phyloP scores from a whole-genome alignment of 2,113 vertebrate genomes.

The Todiramphus saurophagus region DNA sequence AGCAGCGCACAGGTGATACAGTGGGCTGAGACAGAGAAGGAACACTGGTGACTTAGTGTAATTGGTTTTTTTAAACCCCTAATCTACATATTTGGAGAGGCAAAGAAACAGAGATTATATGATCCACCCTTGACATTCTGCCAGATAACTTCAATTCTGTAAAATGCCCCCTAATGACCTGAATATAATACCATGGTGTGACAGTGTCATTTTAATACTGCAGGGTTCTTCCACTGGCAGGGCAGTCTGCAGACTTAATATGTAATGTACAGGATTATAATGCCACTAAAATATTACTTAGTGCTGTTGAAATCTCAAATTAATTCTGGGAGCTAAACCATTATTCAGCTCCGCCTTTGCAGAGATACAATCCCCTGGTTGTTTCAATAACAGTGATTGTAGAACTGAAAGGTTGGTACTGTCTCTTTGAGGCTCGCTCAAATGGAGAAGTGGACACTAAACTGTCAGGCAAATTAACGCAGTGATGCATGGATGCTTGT shows the following conservation, averaged over 20 bases:
- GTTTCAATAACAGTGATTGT: conserved; percentile 18
- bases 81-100: conserved; percentile 52
- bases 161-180: conserved; percentile 61
- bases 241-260: conserved; percentile 9
- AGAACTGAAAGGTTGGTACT: conserved; percentile 6
- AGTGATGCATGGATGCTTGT: background rate
- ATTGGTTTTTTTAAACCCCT: conserved; percentile 10
- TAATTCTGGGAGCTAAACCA: conserved; percentile 48
- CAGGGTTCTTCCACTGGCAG: conserved; percentile 2
- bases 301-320: conserved; percentile 49
- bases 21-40: background rate
- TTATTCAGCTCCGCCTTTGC: conserved; percentile 33
- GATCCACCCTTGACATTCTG: conserved; percentile 43
- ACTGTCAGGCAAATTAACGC: conserved; percentile 18
- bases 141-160: conserved; percentile 42
- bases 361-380: background rate
- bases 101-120: conserved; percentile 40
- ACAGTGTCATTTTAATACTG: conserved; percentile 49
- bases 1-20: background rate
- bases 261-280: conserved; percentile 20
- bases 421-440: conserved; percentile 2
- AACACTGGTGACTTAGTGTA: background rate
- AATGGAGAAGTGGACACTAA: background rate
- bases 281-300: conserved; percentile 54
- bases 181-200: conserved; percentile 49